Percentiles rank a stretch among this genome's conserved stretches.
phyloP scores from a whole-genome alignment of 2,888 invertebrate species.

The Venusia cambrica region DNA sequence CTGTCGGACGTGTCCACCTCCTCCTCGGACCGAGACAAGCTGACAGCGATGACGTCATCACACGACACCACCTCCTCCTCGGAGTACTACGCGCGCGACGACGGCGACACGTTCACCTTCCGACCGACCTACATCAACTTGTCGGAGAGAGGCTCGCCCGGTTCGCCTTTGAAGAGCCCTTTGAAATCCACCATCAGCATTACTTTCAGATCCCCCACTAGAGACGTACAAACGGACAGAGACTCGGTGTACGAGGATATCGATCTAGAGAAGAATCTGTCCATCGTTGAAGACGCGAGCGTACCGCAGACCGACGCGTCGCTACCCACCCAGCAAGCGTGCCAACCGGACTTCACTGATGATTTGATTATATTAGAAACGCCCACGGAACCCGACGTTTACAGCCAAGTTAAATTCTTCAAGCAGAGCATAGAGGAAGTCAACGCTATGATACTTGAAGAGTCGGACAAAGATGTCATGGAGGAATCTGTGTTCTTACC shows the following conservation, averaged over 20 bases:
- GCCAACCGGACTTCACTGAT: conserved; percentile 66
- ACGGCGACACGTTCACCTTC: conserved; percentile 62
- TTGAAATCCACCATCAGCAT: conserved; percentile 87
- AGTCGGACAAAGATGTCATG: conserved; percentile 43
- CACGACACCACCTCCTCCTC: conserved; percentile 72
- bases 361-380: conserved; percentile 79
- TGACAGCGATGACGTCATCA: conserved; percentile 69
- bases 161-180: conserved; percentile 76
- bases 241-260: conserved; percentile 83
- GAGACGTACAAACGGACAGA: conserved; percentile 72
- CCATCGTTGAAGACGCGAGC: conserved; percentile 77
- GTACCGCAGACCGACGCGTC: conserved; percentile 79
- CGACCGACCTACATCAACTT: conserved; percentile 73
- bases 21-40: conserved; percentile 55
- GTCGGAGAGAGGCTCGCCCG: conserved; percentile 71
- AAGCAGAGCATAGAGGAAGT: conserved; percentile 87
- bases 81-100: conserved; percentile 64
- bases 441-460: conserved; percentile 77
- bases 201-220: conserved; percentile 84
- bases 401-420: conserved; percentile 89
- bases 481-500: conserved; percentile 20
- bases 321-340: conserved; percentile 80
- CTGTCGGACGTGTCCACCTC: conserved; percentile 70
- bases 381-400: conserved; percentile 82
- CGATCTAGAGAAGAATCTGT: conserved; percentile 67